These are phyloP conservation scores for Neodiprion pinetum DNA, from an alignment of 1,140 invertebrate genomes.

Conservation along the genomic window DNA sequence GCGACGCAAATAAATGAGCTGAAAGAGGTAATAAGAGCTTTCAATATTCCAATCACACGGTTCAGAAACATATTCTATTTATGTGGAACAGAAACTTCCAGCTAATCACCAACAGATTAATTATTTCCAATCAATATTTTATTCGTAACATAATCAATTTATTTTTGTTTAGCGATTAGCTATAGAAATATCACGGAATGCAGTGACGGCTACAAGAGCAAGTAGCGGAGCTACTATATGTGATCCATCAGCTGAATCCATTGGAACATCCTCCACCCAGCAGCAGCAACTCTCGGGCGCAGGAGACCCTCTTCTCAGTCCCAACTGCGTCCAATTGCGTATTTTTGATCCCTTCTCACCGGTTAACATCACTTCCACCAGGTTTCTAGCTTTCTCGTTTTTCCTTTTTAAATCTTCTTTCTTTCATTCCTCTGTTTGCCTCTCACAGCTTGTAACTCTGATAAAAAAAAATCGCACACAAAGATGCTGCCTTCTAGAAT, in stretches of 20 bases:
- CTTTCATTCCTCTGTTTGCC: background rate
- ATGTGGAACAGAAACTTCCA: slow-evolving; percentile 11
- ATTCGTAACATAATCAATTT: slow-evolving; percentile 26
- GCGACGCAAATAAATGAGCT: slow-evolving; percentile 83
- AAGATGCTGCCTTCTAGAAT: too few relatives aligned
- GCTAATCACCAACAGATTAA: slow-evolving; percentile 18
- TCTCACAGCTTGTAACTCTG: background rate
- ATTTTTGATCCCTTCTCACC: slow-evolving; percentile 43
- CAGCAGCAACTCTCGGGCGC: slow-evolving; percentile 32
- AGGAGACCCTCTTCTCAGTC: slow-evolving; percentile 36
- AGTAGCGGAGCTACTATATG: slow-evolving; percentile 30
- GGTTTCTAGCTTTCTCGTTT: slow-evolving; percentile 26
- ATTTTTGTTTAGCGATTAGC: slow-evolving; percentile 67
- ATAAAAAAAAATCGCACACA: background rate
- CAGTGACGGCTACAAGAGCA: slow-evolving; percentile 61
- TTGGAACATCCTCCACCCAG: slow-evolving; percentile 31
- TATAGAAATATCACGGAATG: slow-evolving; percentile 76
- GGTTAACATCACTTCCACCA: slow-evolving; percentile 36
- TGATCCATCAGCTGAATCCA: slow-evolving; percentile 32
- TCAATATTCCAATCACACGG: slow-evolving; percentile 9
- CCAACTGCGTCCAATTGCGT: slow-evolving; percentile 31
- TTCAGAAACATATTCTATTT: slow-evolving; percentile 13
- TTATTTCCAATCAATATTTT: slow-evolving; percentile 17
- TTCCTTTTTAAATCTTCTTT: slow-evolving; percentile 8
- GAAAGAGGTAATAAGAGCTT: slow-evolving; percentile 72